Base-by-base conservation (phyloP, 2,113 vertebrate species). In the Variabilichromis moorii region DNA sequence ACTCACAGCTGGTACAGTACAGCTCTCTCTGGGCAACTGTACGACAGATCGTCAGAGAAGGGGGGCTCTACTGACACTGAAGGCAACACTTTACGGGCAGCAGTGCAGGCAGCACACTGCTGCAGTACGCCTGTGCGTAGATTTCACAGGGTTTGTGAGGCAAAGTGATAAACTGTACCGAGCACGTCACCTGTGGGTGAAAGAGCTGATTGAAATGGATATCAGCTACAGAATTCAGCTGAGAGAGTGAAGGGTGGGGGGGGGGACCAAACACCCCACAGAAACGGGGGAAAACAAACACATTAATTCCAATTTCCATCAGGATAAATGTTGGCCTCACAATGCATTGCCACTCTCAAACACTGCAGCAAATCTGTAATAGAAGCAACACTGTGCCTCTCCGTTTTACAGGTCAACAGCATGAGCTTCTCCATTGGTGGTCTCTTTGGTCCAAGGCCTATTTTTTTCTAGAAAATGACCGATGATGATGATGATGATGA, bases 1-100 rank as follows among this genome's bases (percentile, higher is more conserved):
- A 61, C 89, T 84, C 91, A 91, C 94, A 94, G 93, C 94, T 95
- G 93, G 92, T 94, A 95, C 93, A 95, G 92, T 93, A 93, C 83
- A 90, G 91, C 86, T 92, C 91, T 93, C 91, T 91, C 85, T 84
- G 94, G 94, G 94, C 88, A 86, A 94, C 93, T 95, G 91, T 93
- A 94, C 87, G 86, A 87, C 80, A 90, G 88, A 92, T 90, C 84
- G 59, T 85, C 88, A 86, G 86, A 71, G 51, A 86, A 63, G 71
- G 80, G 80, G 80, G 85, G 92, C 89, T 89, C 80, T 90, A 90
- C 91, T 90, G 91, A 94, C 94, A 94, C 90, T 80, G 89, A 93
- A 95, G 92, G 93, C 93, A 94, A 89, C 90, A 93, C 94, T 95
- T 90, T 88, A 91, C 80, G 57, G 92, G 87, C 85, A 90, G 89